Base-by-base conservation (phyloP, 1,140 invertebrate species). In the Octopus sinensis region DNA sequence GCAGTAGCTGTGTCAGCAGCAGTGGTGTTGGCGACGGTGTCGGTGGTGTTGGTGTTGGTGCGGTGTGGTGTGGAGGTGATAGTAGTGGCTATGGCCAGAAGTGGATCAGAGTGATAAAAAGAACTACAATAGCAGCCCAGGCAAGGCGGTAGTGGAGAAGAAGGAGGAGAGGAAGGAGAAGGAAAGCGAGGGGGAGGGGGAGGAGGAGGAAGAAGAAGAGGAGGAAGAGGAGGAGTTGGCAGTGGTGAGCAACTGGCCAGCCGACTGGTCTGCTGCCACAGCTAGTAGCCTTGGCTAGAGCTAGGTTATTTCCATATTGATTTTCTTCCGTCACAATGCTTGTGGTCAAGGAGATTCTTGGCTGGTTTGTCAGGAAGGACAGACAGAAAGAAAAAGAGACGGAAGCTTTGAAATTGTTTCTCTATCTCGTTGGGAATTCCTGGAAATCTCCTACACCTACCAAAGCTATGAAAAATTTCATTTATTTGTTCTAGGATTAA, bases 281-380 rank as follows among this genome's bases (percentile, higher is more conserved):
- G 68, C 17, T 73, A 73, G 68, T 73, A 73, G 68, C 68, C 68
- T 13, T 73, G 68, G 68, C 68, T 73, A 17, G 68, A 73, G 68
- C 68, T 73, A 73, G 68, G 68, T 73, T 73, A 73, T 73, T 73
- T 73, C 68, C 68, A 73, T 73, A 73, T 73, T 73, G 68, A 73
- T 73, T 73, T 73, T 73, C 68, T 73, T n/a, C 68, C 68, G 13
- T 73, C 68, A 73, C 68, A 73, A 73, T 73, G 68, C 68, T 73
- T 73, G 68, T 73, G 68, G 68, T 73, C 68, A 73, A 73, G 68
- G 68, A 73, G 68, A 73, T 73, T 73, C 68, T 73, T 73, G 68
- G 68, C 68, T 73, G 68, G 68, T 73, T 73, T 73, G 68, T 73
- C 68, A 73, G 68, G 68, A 73, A 73, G 68, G 68, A 73, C 13